Evolutionary conservation across 2,797 vertebrate species (phyloP).

Genomic region (Falco cherrug): DNA sequence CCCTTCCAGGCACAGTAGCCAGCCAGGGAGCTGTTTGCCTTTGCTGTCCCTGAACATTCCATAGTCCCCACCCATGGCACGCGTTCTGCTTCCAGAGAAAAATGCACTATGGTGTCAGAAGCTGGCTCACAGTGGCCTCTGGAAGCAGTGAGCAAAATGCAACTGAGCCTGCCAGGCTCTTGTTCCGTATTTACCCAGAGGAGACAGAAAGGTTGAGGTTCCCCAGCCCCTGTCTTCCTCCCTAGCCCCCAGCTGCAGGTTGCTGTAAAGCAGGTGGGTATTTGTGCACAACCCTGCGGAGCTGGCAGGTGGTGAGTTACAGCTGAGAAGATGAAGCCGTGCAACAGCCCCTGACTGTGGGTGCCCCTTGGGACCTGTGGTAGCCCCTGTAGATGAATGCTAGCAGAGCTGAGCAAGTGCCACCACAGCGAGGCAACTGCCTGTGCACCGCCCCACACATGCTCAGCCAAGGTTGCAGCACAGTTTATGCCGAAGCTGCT

Average conservation of each 20-base stretch:
- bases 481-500: neutral
- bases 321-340: neutral
- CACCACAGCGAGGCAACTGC: neutral
- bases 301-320: neutral
- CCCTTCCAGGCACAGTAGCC: neutral
- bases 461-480: neutral
- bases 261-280: neutral
- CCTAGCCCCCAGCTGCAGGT: neutral
- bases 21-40: neutral
- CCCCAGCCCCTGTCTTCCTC: neutral
- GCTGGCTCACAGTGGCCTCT: neutral
- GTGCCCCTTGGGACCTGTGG: rapidly evolving
- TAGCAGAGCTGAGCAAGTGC: neutral
- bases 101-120: neutral
- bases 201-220: neutral
- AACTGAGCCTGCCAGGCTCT: neutral
- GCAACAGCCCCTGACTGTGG: neutral
- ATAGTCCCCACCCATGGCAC: neutral
- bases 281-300: neutral
- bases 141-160: neutral
- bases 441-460: rapidly evolving
- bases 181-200: neutral
- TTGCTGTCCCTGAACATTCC: neutral
- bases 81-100: neutral
- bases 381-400: neutral